Evolutionary conservation across 2,113 vertebrate genomes (phyloP).

Genomic region (Percopsis transmontana): DNA sequence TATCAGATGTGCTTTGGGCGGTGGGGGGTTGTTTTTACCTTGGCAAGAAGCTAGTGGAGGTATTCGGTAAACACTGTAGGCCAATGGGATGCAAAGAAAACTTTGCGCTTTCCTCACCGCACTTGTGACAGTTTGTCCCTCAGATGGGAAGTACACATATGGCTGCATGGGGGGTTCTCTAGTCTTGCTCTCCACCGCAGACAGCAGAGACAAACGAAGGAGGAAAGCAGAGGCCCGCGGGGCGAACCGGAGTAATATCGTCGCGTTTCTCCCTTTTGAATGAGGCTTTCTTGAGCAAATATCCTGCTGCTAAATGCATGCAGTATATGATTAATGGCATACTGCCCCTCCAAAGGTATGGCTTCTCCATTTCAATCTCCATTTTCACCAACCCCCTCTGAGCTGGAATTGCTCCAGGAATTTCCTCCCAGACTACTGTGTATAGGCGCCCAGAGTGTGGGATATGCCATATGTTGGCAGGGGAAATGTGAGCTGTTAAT

Average conservation of each 20-base stretch:
- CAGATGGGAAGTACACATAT: slow-evolving; percentile 43
- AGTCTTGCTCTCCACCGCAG: slow-evolving; percentile 60
- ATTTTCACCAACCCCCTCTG: slow-evolving; percentile 16
- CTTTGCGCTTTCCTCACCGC: slow-evolving; percentile 20
- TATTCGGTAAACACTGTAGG: slow-evolving; percentile 13
- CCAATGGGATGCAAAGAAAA: slow-evolving; percentile 20
- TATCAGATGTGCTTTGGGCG: slow-evolving; percentile 17
- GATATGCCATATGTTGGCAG: slow-evolving; percentile 32
- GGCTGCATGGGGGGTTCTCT: slow-evolving; percentile 38
- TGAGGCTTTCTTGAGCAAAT: slow-evolving; percentile 8
- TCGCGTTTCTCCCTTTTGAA: slow-evolving; percentile 23
- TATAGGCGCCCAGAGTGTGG: background rate
- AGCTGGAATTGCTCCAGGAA: background rate
- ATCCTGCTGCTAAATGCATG: slow-evolving; percentile 15
- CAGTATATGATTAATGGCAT: slow-evolving; percentile 16
- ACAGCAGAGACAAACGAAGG: slow-evolving; percentile 59
- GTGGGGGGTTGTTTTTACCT: background rate
- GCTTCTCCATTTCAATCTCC: slow-evolving; percentile 6
- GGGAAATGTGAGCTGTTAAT: slow-evolving; percentile 28
- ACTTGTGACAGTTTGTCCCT: slow-evolving; percentile 35
- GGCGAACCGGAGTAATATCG: slow-evolving; percentile 13
- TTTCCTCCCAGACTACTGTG: background rate
- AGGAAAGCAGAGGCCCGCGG: slow-evolving; percentile 33
- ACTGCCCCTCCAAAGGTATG: background rate
- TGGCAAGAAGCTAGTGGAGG: background rate